phyloP scores from a whole-genome alignment of 2,113 vertebrate species.

The Tragelaphus imberbis region DNA sequence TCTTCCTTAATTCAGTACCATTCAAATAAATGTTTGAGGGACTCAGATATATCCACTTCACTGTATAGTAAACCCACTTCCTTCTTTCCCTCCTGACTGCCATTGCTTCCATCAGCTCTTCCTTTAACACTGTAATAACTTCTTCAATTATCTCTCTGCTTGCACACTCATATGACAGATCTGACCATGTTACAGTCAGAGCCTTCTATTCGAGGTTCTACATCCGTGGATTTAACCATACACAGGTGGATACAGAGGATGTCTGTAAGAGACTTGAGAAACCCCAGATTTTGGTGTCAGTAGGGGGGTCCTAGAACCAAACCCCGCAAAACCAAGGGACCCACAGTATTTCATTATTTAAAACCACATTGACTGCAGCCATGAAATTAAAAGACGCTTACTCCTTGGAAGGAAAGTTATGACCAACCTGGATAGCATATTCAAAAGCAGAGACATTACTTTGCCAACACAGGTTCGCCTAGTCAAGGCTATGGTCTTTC shows the following conservation, averaged over 20 bases:
- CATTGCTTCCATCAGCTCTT: background rate
- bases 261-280: background rate
- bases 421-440: too few species aligned
- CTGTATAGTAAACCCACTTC: background rate
- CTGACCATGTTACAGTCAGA: background rate
- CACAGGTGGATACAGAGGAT: too few species aligned
- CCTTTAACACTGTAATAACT: background rate
- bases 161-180: background rate
- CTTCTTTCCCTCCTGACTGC: background rate
- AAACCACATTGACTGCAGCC: background rate
- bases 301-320: background rate
- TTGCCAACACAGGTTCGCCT: too few species aligned
- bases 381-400: too few species aligned
- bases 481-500: too few species aligned
- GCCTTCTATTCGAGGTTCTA: too few species aligned
- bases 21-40: background rate
- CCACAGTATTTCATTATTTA: background rate
- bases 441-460: too few species aligned
- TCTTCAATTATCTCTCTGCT: background rate
- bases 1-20: background rate
- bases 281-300: background rate
- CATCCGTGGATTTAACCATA: background rate
- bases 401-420: too few species aligned
- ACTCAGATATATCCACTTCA: background rate
- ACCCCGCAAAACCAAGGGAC: background rate